Evolutionary conservation across 35 echinoderm and acorn worm genomes (phyloP).

Genomic region (Ophioderma brevispina): DNA sequence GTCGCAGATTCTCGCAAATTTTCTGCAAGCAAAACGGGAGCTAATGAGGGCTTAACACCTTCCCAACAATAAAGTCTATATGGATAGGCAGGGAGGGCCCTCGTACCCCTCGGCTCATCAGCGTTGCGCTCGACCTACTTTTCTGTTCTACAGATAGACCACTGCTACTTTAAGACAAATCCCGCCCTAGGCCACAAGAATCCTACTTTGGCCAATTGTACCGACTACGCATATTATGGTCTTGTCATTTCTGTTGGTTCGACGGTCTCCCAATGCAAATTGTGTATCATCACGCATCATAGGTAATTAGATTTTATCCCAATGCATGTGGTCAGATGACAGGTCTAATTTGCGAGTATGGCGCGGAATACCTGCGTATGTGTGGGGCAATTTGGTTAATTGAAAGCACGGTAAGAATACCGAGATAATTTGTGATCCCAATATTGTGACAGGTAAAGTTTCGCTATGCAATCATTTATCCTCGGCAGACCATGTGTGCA

Average conservation of each 20-base stretch:
- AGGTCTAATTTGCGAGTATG: not conserved
- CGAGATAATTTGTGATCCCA: not conserved
- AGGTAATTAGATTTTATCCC: not conserved
- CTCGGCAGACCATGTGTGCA: not conserved
- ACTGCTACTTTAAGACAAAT: not conserved
- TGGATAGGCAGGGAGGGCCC: not conserved
- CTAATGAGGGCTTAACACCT: no score
- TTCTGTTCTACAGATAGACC: not conserved
- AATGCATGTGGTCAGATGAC: not conserved
- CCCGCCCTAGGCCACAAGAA: not conserved
- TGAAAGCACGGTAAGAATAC: constrained; percentile 1
- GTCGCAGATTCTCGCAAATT: not conserved
- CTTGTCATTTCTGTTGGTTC: not conserved
- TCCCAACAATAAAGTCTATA: no score
- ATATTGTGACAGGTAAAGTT: constrained; percentile 2
- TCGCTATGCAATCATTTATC: constrained; percentile 1
- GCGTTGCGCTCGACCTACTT: not conserved
- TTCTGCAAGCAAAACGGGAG: no score
- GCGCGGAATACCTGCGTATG: not conserved
- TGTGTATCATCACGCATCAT: constrained; percentile 9
- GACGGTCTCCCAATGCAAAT: not conserved
- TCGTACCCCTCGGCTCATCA: not conserved
- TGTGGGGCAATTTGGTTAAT: not conserved
- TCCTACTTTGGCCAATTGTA: not conserved
- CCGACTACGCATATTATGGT: not conserved